A percentile compares a stretch with the other conserved stretches of the same genome.
Evolutionary conservation across 2,888 invertebrate species (phyloP).

Genomic region (Spatulosminthurus flaviceps): DNA sequence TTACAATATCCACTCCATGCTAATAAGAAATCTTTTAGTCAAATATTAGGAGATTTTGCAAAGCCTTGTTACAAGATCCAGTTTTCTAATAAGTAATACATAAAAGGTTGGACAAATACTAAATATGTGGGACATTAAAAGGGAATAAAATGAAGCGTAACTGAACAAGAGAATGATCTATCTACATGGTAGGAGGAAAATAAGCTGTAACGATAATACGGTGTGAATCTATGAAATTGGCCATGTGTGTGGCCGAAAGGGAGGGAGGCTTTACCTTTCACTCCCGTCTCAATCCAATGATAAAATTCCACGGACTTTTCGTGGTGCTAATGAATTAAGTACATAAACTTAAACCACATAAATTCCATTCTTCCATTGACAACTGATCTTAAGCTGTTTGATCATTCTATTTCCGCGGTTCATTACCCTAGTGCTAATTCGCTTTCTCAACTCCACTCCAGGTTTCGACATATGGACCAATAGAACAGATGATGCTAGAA

Average conservation of each 20-base stretch:
- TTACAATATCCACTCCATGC: neutral
- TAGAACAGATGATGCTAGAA: too few species aligned
- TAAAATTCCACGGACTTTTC: slow-evolving; percentile 4
- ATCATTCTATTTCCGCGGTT: slow-evolving; percentile 24
- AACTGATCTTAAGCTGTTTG: slow-evolving; percentile 27
- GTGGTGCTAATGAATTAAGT: slow-evolving; percentile 25
- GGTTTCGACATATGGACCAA: neutral
- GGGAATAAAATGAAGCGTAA: neutral
- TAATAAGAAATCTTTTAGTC: neutral
- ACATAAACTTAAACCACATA: neutral
- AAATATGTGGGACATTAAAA: neutral
- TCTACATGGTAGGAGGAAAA: neutral
- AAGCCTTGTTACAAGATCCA: too few species aligned
- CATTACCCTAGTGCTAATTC: slow-evolving; percentile 4
- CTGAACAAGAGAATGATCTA: too few species aligned
- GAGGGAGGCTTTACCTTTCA: slow-evolving; percentile 22
- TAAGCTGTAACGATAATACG: slow-evolving; percentile 8
- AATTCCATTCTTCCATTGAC: slow-evolving; percentile 13
- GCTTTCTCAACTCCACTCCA: neutral
- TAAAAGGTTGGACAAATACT: neutral
- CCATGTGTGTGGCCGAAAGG: slow-evolving; percentile 47
- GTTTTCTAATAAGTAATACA: too few species aligned
- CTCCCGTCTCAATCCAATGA: slow-evolving; percentile 3
- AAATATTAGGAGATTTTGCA: neutral
- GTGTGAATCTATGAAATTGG: slow-evolving; percentile 37